A percentile compares a stretch with the other conserved stretches of the same genome.
Evolutionary conservation across 1,140 invertebrate species (phyloP).

Genomic region (Triops cancriformis): DNA sequence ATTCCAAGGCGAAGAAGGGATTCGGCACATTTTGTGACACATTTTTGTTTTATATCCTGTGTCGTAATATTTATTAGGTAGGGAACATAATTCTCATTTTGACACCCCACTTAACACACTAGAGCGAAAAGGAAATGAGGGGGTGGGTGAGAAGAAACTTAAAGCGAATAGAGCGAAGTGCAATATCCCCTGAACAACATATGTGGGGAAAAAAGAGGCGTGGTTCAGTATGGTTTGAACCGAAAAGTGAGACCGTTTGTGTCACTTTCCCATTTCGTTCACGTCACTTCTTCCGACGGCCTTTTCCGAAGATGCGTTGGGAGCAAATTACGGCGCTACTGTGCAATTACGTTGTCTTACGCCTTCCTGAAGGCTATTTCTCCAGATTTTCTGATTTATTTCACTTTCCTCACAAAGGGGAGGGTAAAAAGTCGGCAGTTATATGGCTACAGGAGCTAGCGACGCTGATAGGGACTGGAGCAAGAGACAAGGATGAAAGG

Average conservation of each 20-base stretch:
- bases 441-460: background rate
- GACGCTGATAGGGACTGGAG: background rate
- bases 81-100: background rate
- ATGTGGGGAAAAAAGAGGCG: background rate
- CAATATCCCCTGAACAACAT: background rate
- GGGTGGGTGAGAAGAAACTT: background rate
- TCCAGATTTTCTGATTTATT: background rate
- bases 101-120: conserved; percentile 8
- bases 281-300: background rate
- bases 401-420: background rate
- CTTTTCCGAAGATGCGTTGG: background rate
- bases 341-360: background rate
- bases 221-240: background rate
- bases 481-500: background rate
- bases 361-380: background rate
- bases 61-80: background rate
- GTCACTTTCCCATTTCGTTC: conserved; percentile 5
- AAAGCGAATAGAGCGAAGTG: background rate
- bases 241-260: conserved; percentile 5
- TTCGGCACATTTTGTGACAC: background rate
- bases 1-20: background rate
- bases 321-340: background rate
- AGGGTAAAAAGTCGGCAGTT: background rate
- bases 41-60: background rate
- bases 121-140: background rate